Base-by-base conservation (phyloP, 2,888 invertebrate species). In the Protodeltote pygarga region DNA sequence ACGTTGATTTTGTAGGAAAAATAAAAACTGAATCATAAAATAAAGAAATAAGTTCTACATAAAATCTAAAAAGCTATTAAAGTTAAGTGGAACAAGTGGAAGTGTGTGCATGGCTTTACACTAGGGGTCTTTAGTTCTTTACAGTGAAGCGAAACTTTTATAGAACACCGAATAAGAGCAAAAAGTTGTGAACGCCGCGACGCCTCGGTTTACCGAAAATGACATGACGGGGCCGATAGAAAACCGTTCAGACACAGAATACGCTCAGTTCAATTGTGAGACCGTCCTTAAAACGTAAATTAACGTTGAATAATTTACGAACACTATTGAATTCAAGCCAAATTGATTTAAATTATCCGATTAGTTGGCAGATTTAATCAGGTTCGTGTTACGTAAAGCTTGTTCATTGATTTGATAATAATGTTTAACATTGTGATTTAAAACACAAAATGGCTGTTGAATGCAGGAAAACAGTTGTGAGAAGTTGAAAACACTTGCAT, bases 91-190 rank as follows among this genome's bases (percentile, higher is more conserved):
- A 33, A 28, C 19, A 13, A 11, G 20, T 20, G 28, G 17, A 11
- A 38, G 29, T 49, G 39, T 57, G 44, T 47, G 32, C 40, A 39
- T 37, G 39, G 41, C 60, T 64, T 61, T 57, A 62, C 37, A 45
- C 49, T 45, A 34, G 46, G 51, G 48, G 52, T 61, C 51, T 59
- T 58, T 49, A 49, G 24, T 37, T 37, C 58, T 53, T 48, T 46
- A 61, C 51, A 48, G 57, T 51, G 54, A 45, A 66, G 61, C 45
- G 61, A 44, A 72, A 72, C 65, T 71, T 77, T 73, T 66, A 68
- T 68, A 59, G 65, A 50, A 38, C 47, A 24, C 44, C 59, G 48
- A 72, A 66, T 58, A 64, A 61, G 54, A 69, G 57, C 62, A 73
- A 70, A 64, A 63, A 49, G 39, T 61, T 48, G 58, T 59, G 51